Evolutionary conservation across 2,113 vertebrate genomes (phyloP), one percentile per base, ranked within the genome.

Genomic region (Labrus mixtus): DNA sequence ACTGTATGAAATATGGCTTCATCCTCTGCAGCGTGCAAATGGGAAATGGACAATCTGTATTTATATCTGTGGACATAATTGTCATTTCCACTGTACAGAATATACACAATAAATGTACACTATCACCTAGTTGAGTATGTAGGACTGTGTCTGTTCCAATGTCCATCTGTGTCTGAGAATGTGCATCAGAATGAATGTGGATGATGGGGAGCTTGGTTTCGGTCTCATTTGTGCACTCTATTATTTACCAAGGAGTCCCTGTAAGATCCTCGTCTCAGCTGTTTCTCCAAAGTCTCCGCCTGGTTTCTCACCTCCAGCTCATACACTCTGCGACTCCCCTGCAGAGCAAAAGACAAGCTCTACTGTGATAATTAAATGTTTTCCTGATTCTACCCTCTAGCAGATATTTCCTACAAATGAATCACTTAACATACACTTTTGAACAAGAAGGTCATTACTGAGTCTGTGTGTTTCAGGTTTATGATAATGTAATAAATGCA

Each of bases 241-340:
- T 23, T 37, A 46, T 10, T 7, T 90, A 95, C 95, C 92, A 95
- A 87, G 20, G 94, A 93, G 94, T 97, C 92, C 94, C 96, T 87
- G 94, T 86, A 95, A 0, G 73, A 69, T 0, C 96, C 90, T 92
- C 90, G 91, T 95, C 96, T 96, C 45, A 97, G 87, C 63, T 98
- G 95, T 50, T 96, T 96, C 78, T 98, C 97, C 79, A 99, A 87
- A 68, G 80, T 86, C 69, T 94, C 88, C 0, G 95, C 95, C 83
- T 96, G 96, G 84, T 94, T 96, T 60, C 95, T 96, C 73, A 98
- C 97, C 84, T 99, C 97, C 75, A 97, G 71, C 90, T 99, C 98
- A 0, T 98, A 99, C 43, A 95, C 96, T 84, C 95, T 95, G 76
- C 96, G 95, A 82, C 97, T 99, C 9, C 97, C 96, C 97, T 99